A percentile compares a stretch with the other conserved stretches of the same genome.
Evolutionary conservation across 2,797 vertebrate genomes (phyloP).

Genomic region (Sebastolobus altivelis): DNA sequence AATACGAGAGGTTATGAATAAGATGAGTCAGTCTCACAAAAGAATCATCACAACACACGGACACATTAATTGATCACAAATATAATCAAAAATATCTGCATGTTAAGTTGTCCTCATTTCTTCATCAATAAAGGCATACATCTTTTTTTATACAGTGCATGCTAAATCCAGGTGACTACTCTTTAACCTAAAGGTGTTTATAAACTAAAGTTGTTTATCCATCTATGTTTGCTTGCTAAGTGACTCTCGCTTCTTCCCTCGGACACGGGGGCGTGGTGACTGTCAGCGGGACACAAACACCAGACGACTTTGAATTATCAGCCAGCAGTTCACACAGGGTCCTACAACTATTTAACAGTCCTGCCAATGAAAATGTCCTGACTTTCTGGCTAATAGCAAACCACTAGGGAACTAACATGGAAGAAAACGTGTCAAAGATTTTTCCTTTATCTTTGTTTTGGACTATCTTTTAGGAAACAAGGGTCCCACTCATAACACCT

Average conservation of each 20-base stretch:
- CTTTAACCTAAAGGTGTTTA: not conserved
- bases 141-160: not conserved
- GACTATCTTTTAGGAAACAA: not conserved
- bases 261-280: not conserved
- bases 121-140: not conserved
- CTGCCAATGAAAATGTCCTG: constrained; percentile 35
- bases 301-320: constrained; percentile 42
- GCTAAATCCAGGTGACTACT: not conserved
- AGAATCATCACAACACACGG: not conserved
- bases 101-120: not conserved
- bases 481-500: not conserved
- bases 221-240: constrained; percentile 12
- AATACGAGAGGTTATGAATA: not conserved
- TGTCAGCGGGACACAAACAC: constrained; percentile 36
- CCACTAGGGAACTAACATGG: not conserved
- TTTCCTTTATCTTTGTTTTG: constrained; percentile 22
- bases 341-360: constrained; percentile 21
- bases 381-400: not conserved
- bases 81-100: not conserved
- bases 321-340: constrained; percentile 16
- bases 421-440: not conserved
- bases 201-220: not conserved
- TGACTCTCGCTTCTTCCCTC: not conserved
- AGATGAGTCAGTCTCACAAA: not conserved
- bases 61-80: not conserved